A percentile compares a stretch with the other conserved stretches of the same genome.
Evolutionary conservation across 2,113 vertebrate genomes (phyloP).

Genomic region (Mormoops blainvillei): DNA sequence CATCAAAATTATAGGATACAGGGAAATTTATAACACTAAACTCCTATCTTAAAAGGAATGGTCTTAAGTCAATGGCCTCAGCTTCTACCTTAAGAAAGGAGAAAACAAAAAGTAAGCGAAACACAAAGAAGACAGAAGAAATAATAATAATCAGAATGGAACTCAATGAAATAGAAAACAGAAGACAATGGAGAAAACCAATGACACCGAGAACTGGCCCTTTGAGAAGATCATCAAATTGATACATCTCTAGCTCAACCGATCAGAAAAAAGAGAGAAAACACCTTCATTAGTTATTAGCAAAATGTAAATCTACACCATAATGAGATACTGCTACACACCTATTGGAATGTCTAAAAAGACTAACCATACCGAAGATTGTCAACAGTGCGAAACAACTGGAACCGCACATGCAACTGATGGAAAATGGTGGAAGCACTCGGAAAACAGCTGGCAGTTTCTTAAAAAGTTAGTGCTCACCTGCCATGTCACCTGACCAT

Average conservation of each 20-base stretch:
- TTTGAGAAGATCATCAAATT: neutral
- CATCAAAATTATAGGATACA: neutral
- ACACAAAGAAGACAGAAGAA: neutral
- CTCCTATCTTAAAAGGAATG: neutral
- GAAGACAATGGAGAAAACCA: neutral
- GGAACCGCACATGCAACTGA: neutral
- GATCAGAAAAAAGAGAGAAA: neutral
- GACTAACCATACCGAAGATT: neutral
- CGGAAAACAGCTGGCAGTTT: neutral
- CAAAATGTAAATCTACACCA: neutral
- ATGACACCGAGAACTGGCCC: neutral
- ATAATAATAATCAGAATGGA: neutral
- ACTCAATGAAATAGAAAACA: neutral
- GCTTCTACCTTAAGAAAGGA: neutral
- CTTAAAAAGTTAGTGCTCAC: neutral
- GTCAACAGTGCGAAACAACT: neutral
- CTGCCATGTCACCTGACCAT: neutral
- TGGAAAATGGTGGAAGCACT: neutral
- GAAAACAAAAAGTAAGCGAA: neutral
- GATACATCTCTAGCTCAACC: neutral
- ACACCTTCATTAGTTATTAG: neutral
- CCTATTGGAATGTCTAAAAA: neutral
- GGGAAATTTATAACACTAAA: neutral
- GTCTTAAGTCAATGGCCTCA: neutral
- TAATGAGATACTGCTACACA: neutral